A percentile compares a stretch with the other conserved stretches of the same genome.
Conservation (phyloP, 2,797 vertebrate genomes). For the Neosilurus mollespiculum region DNA sequence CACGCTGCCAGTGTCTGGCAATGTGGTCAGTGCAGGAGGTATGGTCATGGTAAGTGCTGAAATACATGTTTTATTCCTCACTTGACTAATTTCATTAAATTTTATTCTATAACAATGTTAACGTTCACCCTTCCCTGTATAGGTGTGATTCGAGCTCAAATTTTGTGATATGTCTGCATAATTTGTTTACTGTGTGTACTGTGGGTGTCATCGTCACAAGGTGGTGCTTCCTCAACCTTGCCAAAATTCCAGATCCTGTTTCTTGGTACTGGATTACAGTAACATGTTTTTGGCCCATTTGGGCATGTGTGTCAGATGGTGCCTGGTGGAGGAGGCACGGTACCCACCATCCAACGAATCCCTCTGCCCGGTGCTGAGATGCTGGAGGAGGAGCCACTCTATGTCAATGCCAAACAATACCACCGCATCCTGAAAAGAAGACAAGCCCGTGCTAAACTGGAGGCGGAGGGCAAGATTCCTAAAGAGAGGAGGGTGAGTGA, state of each 20-base stretch:
- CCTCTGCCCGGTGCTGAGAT: slow-evolving; percentile 91
- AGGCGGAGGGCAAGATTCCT: slow-evolving; percentile 96
- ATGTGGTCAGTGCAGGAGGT: slow-evolving; percentile 96
- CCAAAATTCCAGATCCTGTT: neutral
- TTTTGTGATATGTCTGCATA: neutral
- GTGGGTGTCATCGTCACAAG: slow-evolving; percentile 38
- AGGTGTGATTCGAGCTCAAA: neutral
- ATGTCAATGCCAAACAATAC: slow-evolving; percentile 81
- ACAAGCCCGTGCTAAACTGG: slow-evolving; percentile 93
- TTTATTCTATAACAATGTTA: neutral
- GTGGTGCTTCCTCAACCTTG: slow-evolving; percentile 24
- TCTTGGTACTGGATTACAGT: neutral
- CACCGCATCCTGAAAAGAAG: slow-evolving; percentile 89
- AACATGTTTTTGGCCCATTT: slow-evolving; percentile 2
- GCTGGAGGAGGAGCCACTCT: slow-evolving; percentile 97
- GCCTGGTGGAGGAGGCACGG: slow-evolving; percentile 88
- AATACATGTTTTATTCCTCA: slow-evolving; percentile 21
- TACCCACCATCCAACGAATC: slow-evolving; percentile 93
- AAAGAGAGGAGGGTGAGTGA: slow-evolving; percentile 91
- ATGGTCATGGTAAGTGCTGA: slow-evolving; percentile 94
- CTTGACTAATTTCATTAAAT: neutral
- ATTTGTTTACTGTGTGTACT: neutral
- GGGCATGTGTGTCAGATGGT: slow-evolving; percentile 82
- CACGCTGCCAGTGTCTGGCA: slow-evolving; percentile 92
- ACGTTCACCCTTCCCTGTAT: neutral